These are phyloP conservation scores for Gambusia holbrooki DNA, from an alignment of 2,113 vertebrate genomes.

Conservation along the genomic window DNA sequence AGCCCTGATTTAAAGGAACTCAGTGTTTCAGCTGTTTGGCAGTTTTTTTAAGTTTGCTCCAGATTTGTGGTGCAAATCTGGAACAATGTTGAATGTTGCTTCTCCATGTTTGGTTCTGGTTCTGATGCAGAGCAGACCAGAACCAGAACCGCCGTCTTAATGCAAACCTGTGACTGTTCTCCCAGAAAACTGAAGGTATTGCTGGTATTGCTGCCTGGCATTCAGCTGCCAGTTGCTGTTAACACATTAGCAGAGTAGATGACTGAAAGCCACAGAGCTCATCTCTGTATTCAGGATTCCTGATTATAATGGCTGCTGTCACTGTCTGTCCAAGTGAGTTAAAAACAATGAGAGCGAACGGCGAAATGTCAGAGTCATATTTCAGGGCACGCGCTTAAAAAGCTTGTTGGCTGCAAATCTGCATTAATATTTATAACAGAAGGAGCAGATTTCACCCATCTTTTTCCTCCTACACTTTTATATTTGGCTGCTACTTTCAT, in stretches of 20 bases:
- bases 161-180: too few relatives aligned
- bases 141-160: too few relatives aligned
- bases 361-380: background rate
- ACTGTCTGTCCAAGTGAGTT: background rate
- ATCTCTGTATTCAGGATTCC: background rate
- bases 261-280: background rate
- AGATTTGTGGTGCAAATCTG: too few relatives aligned
- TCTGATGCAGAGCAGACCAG: too few relatives aligned
- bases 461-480: background rate
- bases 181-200: background rate
- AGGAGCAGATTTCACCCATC: slow-evolving; percentile 17
- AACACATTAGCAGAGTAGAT: background rate
- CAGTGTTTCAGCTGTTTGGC: too few relatives aligned
- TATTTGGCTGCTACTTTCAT: slow-evolving; percentile 13
- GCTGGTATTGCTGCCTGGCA: background rate
- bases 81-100: too few relatives aligned
- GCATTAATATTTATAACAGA: slow-evolving; percentile 51
- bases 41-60: too few relatives aligned
- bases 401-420: slow-evolving; percentile 42
- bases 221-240: background rate
- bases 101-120: too few relatives aligned
- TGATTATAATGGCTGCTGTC: background rate
- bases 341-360: accelerated
- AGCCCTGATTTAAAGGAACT: too few relatives aligned
- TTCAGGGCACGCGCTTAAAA: slow-evolving; percentile 13